Percentiles rank a stretch among this genome's conserved stretches.
Evolutionary conservation across 1,140 invertebrate species (phyloP).

Genomic region (Platorchestia sp.): DNA sequence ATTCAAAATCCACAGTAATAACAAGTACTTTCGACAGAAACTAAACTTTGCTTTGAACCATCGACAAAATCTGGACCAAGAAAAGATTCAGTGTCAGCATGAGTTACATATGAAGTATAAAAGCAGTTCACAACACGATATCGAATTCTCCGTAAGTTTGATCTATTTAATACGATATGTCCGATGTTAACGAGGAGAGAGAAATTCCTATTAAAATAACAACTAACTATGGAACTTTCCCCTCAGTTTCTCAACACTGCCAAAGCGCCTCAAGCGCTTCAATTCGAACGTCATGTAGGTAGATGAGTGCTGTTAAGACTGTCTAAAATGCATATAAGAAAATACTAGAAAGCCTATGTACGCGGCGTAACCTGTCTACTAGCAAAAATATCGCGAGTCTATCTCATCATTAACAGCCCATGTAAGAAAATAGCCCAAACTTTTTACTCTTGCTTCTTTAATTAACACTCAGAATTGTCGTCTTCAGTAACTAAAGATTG

Average conservation of each 20-base stretch:
- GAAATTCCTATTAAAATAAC: not conserved
- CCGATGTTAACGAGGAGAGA: not conserved
- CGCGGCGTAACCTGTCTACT: not conserved
- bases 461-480: slow-evolving; percentile 75
- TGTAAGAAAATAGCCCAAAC: slow-evolving; percentile 32
- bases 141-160: not conserved
- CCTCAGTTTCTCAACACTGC: not conserved
- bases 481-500: slow-evolving; percentile 91
- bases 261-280: not conserved
- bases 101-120: not conserved
- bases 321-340: slow-evolving; percentile 32
- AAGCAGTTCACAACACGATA: not conserved
- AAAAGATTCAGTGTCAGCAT: not conserved
- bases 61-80: not conserved
- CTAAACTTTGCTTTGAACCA: not conserved
- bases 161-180: not conserved
- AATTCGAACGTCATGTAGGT: not conserved
- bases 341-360: slow-evolving; percentile 26
- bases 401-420: slow-evolving; percentile 39
- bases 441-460: not conserved
- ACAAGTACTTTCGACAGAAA: not conserved
- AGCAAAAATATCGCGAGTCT: slow-evolving; percentile 45
- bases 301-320: not conserved
- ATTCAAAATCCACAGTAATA: not conserved
- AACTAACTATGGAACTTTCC: not conserved